Conservation (phyloP, 2,888 invertebrate species). For the Melieria omissa region DNA sequence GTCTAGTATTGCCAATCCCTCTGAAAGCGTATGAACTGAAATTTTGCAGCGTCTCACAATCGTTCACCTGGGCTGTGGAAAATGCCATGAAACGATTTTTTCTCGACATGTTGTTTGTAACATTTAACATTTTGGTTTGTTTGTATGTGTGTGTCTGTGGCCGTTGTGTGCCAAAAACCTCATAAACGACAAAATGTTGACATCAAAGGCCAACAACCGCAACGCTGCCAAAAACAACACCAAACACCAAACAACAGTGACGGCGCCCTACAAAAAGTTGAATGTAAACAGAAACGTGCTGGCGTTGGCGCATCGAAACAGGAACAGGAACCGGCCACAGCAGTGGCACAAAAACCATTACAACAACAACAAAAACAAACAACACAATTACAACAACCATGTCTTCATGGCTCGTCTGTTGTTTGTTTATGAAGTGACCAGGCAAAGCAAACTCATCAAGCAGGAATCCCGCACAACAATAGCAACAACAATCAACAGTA, state of each 20-base stretch:
- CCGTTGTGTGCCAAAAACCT: conserved; percentile 20
- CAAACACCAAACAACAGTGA: neutral
- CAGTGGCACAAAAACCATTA: neutral
- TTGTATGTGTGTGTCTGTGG: neutral
- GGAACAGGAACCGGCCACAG: no score
- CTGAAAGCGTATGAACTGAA: no score
- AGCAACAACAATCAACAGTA: neutral
- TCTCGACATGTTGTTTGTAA: conserved; percentile 29
- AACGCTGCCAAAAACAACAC: conserved; percentile 22
- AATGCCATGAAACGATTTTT: no score
- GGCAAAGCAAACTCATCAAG: neutral
- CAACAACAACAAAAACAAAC: neutral
- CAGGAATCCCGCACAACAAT: neutral
- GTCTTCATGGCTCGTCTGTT: neutral
- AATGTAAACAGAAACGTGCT: no score
- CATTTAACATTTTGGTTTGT: conserved; percentile 30
- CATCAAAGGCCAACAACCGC: conserved; percentile 46
- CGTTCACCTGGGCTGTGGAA: no score
- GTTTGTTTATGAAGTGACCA: conserved; percentile 14
- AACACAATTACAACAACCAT: no score
- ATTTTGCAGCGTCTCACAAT: no score
- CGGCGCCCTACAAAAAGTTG: no score
- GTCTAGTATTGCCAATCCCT: no score
- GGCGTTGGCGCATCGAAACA: no score
- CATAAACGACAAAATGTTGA: conserved; percentile 38